phyloP scores from a whole-genome alignment of 1,140 invertebrate species.

The Calliphora vicina region DNA sequence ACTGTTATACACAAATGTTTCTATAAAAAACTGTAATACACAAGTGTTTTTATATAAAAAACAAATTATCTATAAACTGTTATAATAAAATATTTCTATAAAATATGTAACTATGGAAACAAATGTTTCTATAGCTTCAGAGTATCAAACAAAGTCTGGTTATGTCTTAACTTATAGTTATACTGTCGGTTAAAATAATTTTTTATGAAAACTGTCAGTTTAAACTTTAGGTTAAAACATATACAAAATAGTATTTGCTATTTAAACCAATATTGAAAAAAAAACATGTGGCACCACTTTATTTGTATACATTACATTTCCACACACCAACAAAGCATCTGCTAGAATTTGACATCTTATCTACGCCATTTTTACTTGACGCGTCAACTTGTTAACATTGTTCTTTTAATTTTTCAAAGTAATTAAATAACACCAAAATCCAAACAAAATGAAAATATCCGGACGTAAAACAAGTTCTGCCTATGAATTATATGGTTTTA shows the following conservation, averaged over 20 bases:
- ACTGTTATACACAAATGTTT: too few relatives aligned
- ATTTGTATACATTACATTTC: conserved; percentile 1
- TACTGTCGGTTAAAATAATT: too few relatives aligned
- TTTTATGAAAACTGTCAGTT: too few relatives aligned
- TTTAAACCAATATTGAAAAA: not conserved
- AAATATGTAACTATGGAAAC: too few relatives aligned
- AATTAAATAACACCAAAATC: not conserved
- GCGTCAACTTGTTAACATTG: not conserved
- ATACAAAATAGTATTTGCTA: not conserved
- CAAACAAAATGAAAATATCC: not conserved
- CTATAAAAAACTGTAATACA: too few relatives aligned
- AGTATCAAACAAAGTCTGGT: too few relatives aligned
- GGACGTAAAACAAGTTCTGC: not conserved
- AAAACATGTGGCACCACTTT: not conserved
- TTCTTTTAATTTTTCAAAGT: not conserved
- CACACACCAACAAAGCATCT: not conserved
- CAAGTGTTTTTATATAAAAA: too few relatives aligned
- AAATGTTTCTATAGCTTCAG: too few relatives aligned
- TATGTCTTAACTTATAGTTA: too few relatives aligned
- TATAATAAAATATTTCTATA: too few relatives aligned
- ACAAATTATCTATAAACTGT: too few relatives aligned
- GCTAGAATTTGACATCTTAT: not conserved
- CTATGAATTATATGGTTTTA: not conserved
- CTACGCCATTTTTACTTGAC: conserved; percentile 15
- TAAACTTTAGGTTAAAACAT: too few relatives aligned